These are phyloP conservation scores for Glaucopsyche alexis DNA, from an alignment of 2,888 invertebrate species.

Conservation along the genomic window DNA sequence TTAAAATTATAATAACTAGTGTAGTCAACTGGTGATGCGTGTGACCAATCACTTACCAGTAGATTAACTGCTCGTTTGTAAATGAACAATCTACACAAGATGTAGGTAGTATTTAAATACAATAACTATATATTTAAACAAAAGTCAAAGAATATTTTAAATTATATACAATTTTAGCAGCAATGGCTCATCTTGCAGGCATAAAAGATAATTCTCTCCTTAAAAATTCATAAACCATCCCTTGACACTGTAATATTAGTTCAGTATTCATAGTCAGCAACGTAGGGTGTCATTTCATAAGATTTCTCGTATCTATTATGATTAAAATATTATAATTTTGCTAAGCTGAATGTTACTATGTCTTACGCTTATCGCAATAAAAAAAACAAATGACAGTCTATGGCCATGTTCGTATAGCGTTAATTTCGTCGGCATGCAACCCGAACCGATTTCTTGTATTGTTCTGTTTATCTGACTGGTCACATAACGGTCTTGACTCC, in stretches of 20 bases:
- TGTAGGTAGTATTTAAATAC: no score
- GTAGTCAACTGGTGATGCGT: no score
- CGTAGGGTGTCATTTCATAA: constrained; percentile 10
- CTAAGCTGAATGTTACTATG: no score
- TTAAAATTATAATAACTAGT: no score
- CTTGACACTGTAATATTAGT: neutral
- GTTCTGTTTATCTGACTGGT: neutral
- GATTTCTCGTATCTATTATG: constrained; percentile 5
- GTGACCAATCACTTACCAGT: no score
- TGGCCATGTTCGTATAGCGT: neutral
- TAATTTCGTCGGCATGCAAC: neutral
- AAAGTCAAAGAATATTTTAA: neutral
- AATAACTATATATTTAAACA: no score
- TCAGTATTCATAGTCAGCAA: constrained; percentile 2
- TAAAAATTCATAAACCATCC: constrained; percentile 10
- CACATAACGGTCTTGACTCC: neutral
- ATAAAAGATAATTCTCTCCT: constrained; percentile 18
- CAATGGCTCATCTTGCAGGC: neutral
- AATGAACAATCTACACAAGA: no score
- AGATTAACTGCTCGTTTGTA: no score
- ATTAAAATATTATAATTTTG: neutral
- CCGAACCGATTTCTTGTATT: neutral
- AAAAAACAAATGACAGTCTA: no score
- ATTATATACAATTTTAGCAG: neutral
- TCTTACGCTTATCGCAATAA: neutral